phyloP scores from a whole-genome alignment of 2,888 invertebrate genomes.

The Metopia argyrocephala region DNA sequence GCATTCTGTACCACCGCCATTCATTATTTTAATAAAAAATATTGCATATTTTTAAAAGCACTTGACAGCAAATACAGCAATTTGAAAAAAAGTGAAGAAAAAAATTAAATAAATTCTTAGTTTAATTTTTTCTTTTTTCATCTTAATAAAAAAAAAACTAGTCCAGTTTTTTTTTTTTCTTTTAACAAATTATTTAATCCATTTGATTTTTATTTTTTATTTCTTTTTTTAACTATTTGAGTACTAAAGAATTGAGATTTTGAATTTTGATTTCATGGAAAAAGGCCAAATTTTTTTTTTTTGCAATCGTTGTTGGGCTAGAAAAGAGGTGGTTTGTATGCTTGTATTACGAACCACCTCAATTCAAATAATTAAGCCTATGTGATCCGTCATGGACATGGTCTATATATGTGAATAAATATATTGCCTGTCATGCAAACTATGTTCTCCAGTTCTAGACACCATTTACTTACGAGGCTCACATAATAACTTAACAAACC shows the following conservation, averaged over 20 bases:
- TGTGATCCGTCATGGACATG: conserved; percentile 58
- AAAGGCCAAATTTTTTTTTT: conserved; percentile 37
- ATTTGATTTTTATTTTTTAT: conserved; percentile 38
- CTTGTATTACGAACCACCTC: conserved; percentile 10
- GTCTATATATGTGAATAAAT: conserved; percentile 31
- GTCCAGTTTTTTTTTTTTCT: conserved; percentile 35
- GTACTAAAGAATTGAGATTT: conserved; percentile 50
- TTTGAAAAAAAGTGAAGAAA: conserved; percentile 13
- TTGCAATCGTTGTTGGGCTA: neutral
- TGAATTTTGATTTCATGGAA: conserved; percentile 39
- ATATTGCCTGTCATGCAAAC: conserved; percentile 41
- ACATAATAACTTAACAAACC: neutral
- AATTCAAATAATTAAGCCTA: conserved; percentile 59
- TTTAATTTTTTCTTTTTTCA: conserved; percentile 42
- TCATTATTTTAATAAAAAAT: conserved; percentile 50
- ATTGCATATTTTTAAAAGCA: conserved; percentile 45
- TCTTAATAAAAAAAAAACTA: conserved; percentile 37
- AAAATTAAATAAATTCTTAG: conserved; percentile 11
- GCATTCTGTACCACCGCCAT: conserved; percentile 32
- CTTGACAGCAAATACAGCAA: conserved; percentile 53
- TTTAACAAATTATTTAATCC: conserved; percentile 45
- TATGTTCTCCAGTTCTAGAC: conserved; percentile 46
- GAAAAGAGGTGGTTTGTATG: conserved; percentile 37
- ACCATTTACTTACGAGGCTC: conserved; percentile 32
- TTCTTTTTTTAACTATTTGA: conserved; percentile 5